Base-by-base conservation (phyloP, 2,888 invertebrate genomes). In the Pseudoips prasinana region DNA sequence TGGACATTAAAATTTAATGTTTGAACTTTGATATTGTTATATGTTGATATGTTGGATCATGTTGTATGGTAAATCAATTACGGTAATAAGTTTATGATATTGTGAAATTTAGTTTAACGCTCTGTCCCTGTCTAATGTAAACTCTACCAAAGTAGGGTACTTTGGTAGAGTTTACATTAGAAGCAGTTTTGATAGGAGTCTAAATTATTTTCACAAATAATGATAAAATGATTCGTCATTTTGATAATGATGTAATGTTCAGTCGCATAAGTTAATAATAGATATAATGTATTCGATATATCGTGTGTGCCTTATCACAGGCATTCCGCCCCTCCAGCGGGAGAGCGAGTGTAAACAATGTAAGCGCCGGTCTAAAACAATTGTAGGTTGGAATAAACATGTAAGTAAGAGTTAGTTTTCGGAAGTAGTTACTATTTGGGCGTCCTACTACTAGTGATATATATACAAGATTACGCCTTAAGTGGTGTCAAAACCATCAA, bases 321-420 rank as follows among this genome's bases (percentile, higher is more conserved):
- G 22, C 4, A 5, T 20, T n/a, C n/a, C n/a, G n/a, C n/a, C n/a
- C n/a, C 11, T 10, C 10, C 29, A 14, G 25, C 7, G 29, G 5
- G 14, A 3, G 14, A 5, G n/a, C 7, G 22, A 22, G 22, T 10
- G 9, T 20, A 10, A 10, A 22, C 7, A 29, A 5, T 8, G 10
- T 9, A 11, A 11, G 2, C n/a, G n/a, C 22, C 7, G 5, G n/a
- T 10, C 5, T 29, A 25, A 25, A 11, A 25, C 8, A 11, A 10
- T n/a, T 25, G 25, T 25, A 7, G 20, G 19, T 8, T 28, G 28
- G 28, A 28, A 28, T 10, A 28, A 20, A 20, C 28, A 20, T 20
- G 28, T 8, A 10, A 19, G 28, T 20, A 7, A 28, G 19, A 19
- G 8, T 8, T 8, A 8, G 18, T 19, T 28, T 28, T 25, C 11